Evolutionary conservation across 2,113 vertebrate species (phyloP), one percentile per base, ranked within the genome.

Genomic region (Spea bombifrons): DNA sequence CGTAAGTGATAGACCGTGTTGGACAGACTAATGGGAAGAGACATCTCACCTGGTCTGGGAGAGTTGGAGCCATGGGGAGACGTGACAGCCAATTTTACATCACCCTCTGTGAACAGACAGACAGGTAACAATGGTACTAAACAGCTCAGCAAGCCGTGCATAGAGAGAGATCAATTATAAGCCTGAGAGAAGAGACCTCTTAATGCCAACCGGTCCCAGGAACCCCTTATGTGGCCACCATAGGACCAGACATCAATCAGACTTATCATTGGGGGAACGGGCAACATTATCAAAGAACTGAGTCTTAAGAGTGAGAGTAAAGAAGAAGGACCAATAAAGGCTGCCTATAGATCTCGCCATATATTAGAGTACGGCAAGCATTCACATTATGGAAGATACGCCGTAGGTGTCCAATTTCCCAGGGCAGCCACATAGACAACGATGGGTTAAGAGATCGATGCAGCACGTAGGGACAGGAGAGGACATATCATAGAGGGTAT

Each of bases 91-190:
- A 80, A 80, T 63, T 73, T 80, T 80, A 80, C 71, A 80, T 80
- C 78, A 67, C 78, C 71, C 53, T 80, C 78, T 80, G 78, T 74
- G 63, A 80, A 80, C 78, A 80, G 78, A 80, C 78, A 80, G 71
- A 80, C 78, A 73, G 78, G 78, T 80, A 80, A 80, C 78, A 74
- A 68, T 74, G 71, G 71, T 68, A 73, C 78, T 47, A 73, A 63
- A 79, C 61, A 57, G 70, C 63, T 13, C n/a, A 72, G 69, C 69
- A 72, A 79, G 76, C 76, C 61, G 13, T 30, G 71, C 76, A 79
- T 70, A 47, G 12, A 52, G 49, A 80, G 64, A 80, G n/a, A 43
- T 17, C 46, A 74, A 57, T 57, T 50, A 57, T 43, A 5, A 44
- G 48, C 75, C 74, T 67, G 64, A 48, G 16, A 9, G 47, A 75